These are phyloP conservation scores for Tuberolachnus salignus DNA, from an alignment of 2,888 invertebrate species.

Conservation along the genomic window DNA sequence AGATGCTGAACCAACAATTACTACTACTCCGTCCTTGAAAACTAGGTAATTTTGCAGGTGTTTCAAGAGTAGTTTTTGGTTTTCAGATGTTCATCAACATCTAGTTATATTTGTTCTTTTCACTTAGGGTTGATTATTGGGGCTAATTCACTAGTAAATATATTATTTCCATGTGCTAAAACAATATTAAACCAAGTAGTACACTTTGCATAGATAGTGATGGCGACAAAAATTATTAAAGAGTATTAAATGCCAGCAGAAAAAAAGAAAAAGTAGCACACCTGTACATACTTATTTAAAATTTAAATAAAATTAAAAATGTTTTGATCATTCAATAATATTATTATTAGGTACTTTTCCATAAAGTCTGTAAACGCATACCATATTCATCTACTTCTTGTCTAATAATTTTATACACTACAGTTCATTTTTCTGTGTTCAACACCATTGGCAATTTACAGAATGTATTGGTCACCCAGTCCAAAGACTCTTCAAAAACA, in stretches of 20 bases:
- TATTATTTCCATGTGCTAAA: constrained; percentile 83
- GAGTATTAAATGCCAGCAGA: too few relatives aligned
- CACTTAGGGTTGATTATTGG: constrained; percentile 79
- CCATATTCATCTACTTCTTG: constrained; percentile 87
- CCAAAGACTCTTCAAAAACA: constrained; percentile 90
- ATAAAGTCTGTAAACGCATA: constrained; percentile 80
- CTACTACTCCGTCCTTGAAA: constrained; percentile 92
- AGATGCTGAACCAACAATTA: constrained; percentile 93
- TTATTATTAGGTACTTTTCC: constrained; percentile 72
- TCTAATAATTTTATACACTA: constrained; percentile 78
- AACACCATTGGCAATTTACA: constrained; percentile 94
- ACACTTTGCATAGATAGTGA: too few relatives aligned
- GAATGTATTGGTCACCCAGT: constrained; percentile 80
- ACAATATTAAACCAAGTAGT: constrained; percentile 19
- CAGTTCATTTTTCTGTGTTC: constrained; percentile 92
- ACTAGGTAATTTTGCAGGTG: constrained; percentile 82
- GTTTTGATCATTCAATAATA: not conserved
- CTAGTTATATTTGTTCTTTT: constrained; percentile 80
- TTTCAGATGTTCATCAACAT: constrained; percentile 92
- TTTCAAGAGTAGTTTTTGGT: constrained; percentile 84
- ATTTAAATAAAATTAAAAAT: not conserved
- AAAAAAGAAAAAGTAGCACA: too few relatives aligned
- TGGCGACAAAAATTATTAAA: too few relatives aligned
- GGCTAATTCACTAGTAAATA: constrained; percentile 87
- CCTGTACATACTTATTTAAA: not conserved